Percentiles rank a stretch among this genome's conserved stretches.
Conservation (phyloP, 2,113 vertebrate species). For the Centropus bengalensis region DNA sequence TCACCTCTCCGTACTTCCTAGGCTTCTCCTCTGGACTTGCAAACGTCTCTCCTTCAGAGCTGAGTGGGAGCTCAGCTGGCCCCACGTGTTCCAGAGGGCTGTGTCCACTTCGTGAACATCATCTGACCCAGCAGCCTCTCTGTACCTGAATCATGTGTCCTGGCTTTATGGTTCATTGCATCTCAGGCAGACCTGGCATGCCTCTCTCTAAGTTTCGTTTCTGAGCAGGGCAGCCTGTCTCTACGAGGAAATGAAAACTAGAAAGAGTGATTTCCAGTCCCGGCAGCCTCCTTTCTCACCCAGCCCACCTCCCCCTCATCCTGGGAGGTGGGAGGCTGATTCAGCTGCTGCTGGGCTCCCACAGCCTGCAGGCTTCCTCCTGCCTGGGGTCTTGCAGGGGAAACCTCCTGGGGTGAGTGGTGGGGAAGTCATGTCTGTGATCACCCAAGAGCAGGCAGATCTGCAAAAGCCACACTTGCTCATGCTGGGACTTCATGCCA, state of each 20-base stretch:
- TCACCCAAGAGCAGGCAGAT: background rate
- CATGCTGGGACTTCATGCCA: fast-evolving
- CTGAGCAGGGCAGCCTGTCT: slow-evolving; percentile 8
- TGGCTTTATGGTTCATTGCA: fast-evolving
- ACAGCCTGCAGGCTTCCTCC: background rate
- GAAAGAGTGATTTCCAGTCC: slow-evolving; percentile 6
- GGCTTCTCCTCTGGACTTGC: background rate
- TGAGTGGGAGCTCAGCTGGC: background rate
- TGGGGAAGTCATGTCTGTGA: background rate
- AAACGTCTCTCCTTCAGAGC: background rate
- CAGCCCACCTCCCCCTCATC: background rate
- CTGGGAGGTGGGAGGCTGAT: background rate
- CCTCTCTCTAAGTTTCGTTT: slow-evolving; percentile 52
- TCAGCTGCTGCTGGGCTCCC: background rate
- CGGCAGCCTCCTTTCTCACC: background rate
- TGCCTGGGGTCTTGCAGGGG: fast-evolving
- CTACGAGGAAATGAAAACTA: slow-evolving; percentile 62
- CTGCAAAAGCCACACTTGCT: background rate
- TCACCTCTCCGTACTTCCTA: background rate
- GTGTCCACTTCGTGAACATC: background rate
- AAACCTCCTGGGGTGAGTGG: fast-evolving
- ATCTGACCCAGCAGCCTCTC: background rate
- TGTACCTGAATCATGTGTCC: fast-evolving
- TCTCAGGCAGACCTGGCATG: background rate
- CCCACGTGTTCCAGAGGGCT: fast-evolving